Conservation (phyloP, 2,797 vertebrate genomes). For the Microctenopoma stevenorrisi region DNA sequence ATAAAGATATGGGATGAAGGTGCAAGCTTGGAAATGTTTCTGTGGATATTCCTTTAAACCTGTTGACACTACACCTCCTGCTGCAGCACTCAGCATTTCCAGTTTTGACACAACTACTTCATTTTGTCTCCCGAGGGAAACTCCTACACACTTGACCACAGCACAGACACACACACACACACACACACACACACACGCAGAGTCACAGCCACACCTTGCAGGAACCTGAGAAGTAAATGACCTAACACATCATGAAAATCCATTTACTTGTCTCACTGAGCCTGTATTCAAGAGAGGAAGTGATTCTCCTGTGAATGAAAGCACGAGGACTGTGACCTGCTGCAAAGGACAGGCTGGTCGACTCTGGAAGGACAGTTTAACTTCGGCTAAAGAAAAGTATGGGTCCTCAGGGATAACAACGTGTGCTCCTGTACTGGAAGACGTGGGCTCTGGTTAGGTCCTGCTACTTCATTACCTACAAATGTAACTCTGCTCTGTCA, state of each 20-base stretch:
- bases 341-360: constrained; percentile 44
- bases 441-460: constrained; percentile 9
- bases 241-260: constrained; percentile 61
- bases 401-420: constrained; percentile 12
- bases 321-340: constrained; percentile 29
- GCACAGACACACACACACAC: constrained; percentile 1
- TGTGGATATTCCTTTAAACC: constrained; percentile 40
- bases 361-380: constrained; percentile 46
- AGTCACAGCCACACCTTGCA: constrained; percentile 15
- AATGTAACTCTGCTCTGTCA: neutral
- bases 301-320: constrained; percentile 45
- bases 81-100: constrained; percentile 47
- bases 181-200: neutral
- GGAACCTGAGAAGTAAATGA: constrained; percentile 49
- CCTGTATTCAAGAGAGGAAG: constrained; percentile 37
- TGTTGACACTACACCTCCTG: constrained; percentile 45
- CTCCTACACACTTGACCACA: constrained; percentile 47
- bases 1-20: constrained; percentile 1
- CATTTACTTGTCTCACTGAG: constrained; percentile 53
- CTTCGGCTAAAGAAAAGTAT: constrained; percentile 36
- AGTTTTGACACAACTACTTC: constrained; percentile 56
- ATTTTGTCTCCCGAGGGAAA: constrained; percentile 51
- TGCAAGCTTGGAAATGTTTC: constrained; percentile 25
- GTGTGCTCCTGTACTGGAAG: constrained; percentile 5
- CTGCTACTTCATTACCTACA: neutral